Base-by-base conservation (phyloP, 2,888 invertebrate species). In the Netelia fuscicornis region DNA sequence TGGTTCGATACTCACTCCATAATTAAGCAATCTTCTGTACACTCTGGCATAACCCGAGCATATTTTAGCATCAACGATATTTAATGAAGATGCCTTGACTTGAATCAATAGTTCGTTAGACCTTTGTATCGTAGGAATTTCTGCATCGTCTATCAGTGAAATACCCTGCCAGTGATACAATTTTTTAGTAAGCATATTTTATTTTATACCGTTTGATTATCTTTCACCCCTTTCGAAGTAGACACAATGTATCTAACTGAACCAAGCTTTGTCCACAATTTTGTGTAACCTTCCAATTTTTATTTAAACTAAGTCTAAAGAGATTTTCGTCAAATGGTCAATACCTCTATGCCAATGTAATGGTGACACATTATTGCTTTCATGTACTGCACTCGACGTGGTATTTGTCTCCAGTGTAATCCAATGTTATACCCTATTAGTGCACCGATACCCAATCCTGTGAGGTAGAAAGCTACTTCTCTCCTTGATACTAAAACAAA, bases 1-100 rank as follows among this genome's bases (percentile, higher is more conserved):
- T 82, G 76, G 77, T 81, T 80, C 68, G 20, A 71, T 84, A 87
- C 91, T 91, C 89, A 94, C 93, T 44, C 91, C 91, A 80, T 89
- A 90, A 84, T 94, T 93, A 10, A 95, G 89, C 42, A 94, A 91
- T 74, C 90, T 92, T 86, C 95, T 91, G 64, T 95, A 92, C 20
- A 92, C 90, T 87, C 92, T 93, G 0, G 94, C 94, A 87, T 96
- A 96, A n/a, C 96, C 96, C 67, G 90, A 92, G 87, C 95, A 95
- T 88, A 96, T 95, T 91, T 95, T 94, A 52, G 95, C 94, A 91
- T 96, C 96, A 37, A 96, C 92, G 64, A 94, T 90, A 88, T 96
- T 95, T 25, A 96, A 93, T 3, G 96, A 95, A 11, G 95, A 95
- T 67, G 96, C 95, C 92, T 95, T 95, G 1, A 96, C 96, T 94